Base-by-base conservation (phyloP, 1,140 invertebrate species). In the Tachypleus tridentatus region DNA sequence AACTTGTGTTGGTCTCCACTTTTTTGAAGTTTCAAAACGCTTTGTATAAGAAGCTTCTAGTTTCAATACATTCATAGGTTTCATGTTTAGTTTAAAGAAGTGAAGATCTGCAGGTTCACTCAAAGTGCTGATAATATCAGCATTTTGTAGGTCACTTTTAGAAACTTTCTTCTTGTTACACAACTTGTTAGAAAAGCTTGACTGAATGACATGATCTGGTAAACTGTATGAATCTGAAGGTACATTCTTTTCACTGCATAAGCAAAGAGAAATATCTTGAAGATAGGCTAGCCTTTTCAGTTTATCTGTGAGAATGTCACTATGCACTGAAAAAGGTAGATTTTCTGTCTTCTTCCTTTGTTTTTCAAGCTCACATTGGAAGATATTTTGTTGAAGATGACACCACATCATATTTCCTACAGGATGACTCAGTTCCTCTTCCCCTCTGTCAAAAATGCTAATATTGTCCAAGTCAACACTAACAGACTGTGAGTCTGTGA, bases 401-500 rank as follows among this genome's bases (percentile, higher is more conserved):
- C 51, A 11, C 51, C 59, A 60, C 49, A 10, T 62, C 11, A 10
- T 50, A 11, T 7, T 7, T n/a, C 53, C 53, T 54, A n/a, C 0
- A 7, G 7, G 53, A 54, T 7, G n/a, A 54, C 53, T 54, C n/a
- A 8, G 53, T 54, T 54, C 53, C 53, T 54, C n/a, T 61, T 9
- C 9, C 60, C 5, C 9, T 6, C 50, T 8, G 60, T 61, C 60
- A 9, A 9, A 9, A 51, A 61, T 9, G 50, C 50, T 62, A n/a
- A 68, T 65, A 51, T 53, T 66, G 49, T 68, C 67, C 51, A 70
- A 54, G 60, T 69, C 69, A 47, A 65, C 62, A 49, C 64, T 63
- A 7, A 69, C 60, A 11, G 69, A 69, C n/a, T 62, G 58, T 9
- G 68, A 64, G 66, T 70, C 71, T 0, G 86, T 87, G 71, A 91